Evolutionary conservation across 2,888 invertebrate species (phyloP).

Genomic region (Chymomyza procnemis): DNA sequence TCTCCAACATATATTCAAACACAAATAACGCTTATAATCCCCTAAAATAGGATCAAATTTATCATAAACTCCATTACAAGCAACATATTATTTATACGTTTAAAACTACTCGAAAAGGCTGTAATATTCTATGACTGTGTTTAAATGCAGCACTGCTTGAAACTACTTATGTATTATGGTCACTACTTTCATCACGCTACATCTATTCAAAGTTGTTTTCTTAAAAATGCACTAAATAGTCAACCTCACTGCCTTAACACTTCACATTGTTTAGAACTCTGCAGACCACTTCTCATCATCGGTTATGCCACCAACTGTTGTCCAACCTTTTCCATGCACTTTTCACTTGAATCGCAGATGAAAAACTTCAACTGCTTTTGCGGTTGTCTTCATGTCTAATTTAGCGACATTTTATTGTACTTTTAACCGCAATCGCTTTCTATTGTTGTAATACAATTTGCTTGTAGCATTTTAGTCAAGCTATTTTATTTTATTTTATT

Average conservation of each 20-base stretch:
- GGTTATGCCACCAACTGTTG: not conserved
- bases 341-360: not conserved
- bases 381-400: constrained; percentile 77
- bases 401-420: constrained; percentile 76
- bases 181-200: not conserved
- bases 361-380: constrained; percentile 41
- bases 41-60: too few species aligned
- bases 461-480: constrained; percentile 73
- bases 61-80: too few species aligned
- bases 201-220: not conserved
- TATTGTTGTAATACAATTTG: constrained; percentile 73
- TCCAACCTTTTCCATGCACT: not conserved
- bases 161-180: not conserved
- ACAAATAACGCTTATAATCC: too few species aligned
- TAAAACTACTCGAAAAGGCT: too few species aligned
- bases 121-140: too few species aligned
- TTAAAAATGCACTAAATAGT: not conserved
- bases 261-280: not conserved
- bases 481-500: constrained; percentile 61
- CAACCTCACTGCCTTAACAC: not conserved
- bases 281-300: not conserved
- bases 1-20: too few species aligned
- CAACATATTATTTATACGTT: too few species aligned
- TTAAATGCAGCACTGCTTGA: not conserved
- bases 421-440: constrained; percentile 73